These are phyloP conservation scores for Drosophila prostipennis DNA, from an alignment of 2,888 invertebrate genomes.

Conservation along the genomic window DNA sequence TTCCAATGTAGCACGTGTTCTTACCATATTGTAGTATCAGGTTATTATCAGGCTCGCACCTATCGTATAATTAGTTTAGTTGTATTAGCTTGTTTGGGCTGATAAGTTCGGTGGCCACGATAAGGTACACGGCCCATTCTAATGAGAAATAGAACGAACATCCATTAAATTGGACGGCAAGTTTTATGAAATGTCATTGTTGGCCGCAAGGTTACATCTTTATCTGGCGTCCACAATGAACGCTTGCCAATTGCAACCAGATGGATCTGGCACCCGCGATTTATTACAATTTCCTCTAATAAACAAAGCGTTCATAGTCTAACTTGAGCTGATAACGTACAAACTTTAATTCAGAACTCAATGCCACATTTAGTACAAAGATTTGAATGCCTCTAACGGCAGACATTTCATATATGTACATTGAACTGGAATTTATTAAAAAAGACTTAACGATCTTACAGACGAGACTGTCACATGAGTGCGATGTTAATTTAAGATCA, in stretches of 20 bases:
- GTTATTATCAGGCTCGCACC: constrained; percentile 13
- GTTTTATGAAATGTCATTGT: constrained; percentile 35
- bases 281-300: constrained; percentile 16
- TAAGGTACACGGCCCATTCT: constrained; percentile 6
- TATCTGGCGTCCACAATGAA: constrained; percentile 15
- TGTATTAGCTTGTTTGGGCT: constrained; percentile 19
- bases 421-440: constrained; percentile 23
- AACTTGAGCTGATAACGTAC: constrained; percentile 1
- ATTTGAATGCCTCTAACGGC: constrained; percentile 1
- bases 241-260: constrained; percentile 21
- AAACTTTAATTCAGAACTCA: constrained; percentile 2
- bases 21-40: constrained; percentile 32
- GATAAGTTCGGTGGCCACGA: constrained; percentile 3
- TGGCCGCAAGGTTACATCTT: constrained; percentile 24
- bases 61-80: constrained; percentile 27
- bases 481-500: neutral
- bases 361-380: constrained; percentile 4
- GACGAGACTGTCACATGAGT: constrained; percentile 8
- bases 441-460: constrained; percentile 12
- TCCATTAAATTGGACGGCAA: constrained; percentile 29
- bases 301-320: constrained; percentile 17
- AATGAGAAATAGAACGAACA: constrained; percentile 30
- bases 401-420: neutral
- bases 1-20: constrained; percentile 51
- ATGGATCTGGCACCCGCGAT: constrained; percentile 18